phyloP scores from a whole-genome alignment of 2,113 vertebrate species.

The Suncus etruscus region DNA sequence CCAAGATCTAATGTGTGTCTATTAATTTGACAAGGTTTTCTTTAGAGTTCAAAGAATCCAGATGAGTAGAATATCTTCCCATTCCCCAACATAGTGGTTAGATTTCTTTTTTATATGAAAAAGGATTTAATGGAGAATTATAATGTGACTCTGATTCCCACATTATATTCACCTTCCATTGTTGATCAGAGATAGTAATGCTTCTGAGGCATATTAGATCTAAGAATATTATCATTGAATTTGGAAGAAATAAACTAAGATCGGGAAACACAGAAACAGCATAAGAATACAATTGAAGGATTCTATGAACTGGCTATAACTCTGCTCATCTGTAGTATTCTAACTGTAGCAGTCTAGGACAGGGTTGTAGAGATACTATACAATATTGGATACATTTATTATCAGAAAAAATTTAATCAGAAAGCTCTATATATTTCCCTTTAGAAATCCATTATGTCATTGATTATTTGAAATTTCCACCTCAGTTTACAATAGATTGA shows the following conservation, averaged over 20 bases:
- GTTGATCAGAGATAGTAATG: background rate
- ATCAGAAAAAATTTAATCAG: background rate
- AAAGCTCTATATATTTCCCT: background rate
- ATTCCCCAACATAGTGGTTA: background rate
- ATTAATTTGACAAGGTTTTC: background rate
- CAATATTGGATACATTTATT: background rate
- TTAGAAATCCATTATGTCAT: background rate
- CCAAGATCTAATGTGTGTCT: background rate
- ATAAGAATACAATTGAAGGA: background rate
- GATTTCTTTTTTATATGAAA: background rate
- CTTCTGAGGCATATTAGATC: background rate
- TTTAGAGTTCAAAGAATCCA: background rate
- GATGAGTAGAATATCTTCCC: background rate
- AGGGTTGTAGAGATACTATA: background rate
- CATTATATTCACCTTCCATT: no score
- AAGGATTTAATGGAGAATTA: background rate
- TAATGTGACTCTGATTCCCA: background rate
- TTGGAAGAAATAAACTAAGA: no score
- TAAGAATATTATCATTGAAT: no score
- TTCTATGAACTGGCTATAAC: background rate
- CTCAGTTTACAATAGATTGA: background rate
- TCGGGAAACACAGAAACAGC: background rate
- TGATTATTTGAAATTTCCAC: background rate
- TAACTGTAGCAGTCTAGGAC: background rate
- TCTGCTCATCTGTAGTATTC: background rate